Base-by-base conservation (phyloP, 2,113 vertebrate species). In the Misgurnus anguillicaudatus region DNA sequence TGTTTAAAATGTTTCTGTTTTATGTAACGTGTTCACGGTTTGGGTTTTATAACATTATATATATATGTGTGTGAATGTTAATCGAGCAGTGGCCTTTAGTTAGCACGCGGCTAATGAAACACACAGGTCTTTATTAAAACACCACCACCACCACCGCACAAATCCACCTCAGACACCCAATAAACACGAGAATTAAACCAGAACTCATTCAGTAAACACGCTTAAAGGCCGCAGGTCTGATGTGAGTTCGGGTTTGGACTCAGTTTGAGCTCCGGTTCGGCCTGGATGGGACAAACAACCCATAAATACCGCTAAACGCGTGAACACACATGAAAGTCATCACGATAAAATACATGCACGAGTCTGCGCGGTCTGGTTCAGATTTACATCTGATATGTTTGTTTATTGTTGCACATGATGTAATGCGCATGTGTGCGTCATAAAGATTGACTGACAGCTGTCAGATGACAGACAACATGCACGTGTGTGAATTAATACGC, bases 401-500 rank as follows among this genome's bases (percentile, higher is more conserved):
- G 68, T 55, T 14, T 6, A 70, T 74, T 4, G 45, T 45, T 19
- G 17, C 11, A 10, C 10, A 6, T 74, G 51, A 57, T 31, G 6
- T 24, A 41, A 61, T 17, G 41, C 71, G 45, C 71, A 47, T 36
- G 41, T 38, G 21, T 51, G 0, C 5, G 3, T 63, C 72, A 8
- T 47, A 17, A 42, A n/a, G 17, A 6, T 24, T 10, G 58, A 61
- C 24, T 61, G 58, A 61, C 66, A 76, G 17, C 42, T 0, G 14
- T 11, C 73, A 61, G 19, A 4, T 9, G 4, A 45, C 13, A 73
- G 13, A 16, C 48, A 55, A 31, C 24, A 13, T 17, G n/a, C 6
- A 16, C 42, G 5, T 7, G 31, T 9, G 2, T 60, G 70, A 8
- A 38, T 21, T 57, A 78, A 73, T n/a, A 87, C 95, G 90, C 75